Evolutionary conservation across 2,797 vertebrate genomes (phyloP), one percentile per base, ranked within the genome.

Genomic region (Tinamus major): DNA sequence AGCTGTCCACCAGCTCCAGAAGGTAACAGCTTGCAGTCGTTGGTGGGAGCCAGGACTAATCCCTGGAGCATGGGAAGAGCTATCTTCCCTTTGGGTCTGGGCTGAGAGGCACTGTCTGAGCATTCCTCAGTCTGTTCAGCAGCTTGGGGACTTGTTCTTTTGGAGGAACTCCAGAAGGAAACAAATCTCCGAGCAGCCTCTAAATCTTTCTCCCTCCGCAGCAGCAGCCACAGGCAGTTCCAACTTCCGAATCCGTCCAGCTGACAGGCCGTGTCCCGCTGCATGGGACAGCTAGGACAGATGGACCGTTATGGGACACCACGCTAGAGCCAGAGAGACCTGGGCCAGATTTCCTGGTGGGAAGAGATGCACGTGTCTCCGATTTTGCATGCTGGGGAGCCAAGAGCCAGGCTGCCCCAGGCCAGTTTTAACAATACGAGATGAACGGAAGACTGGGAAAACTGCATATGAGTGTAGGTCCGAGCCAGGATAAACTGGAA

Each of bases 401-500:
- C 14, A 4, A 35, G 49, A 5, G 1, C 31, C 64, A 29, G 53
- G 9, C 65, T 37, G 37, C 69, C 70, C 87, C 1, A 16, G 31
- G 68, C 71, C 72, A 8, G 62, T 27, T 48, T 58, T 5, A 37
- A 17, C 58, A 42, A 15, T 0, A 0, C 3, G 65, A 77, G 72
- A 56, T 55, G 82, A 74, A n/a, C 6, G n/a, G 74, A 35, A 31
- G 5, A 86, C n/a, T 15, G 51, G 84, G 86, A 53, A 92, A 89
- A 85, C 31, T 51, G 84, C 90, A 70, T 63, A 13, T 0, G 20
- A 84, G 67, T 46, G 81, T 42, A 49, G 31, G 29, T 46, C 55
- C 35, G 10, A 11, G 86, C 90, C 93, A 94, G 89, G 81, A 84
- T 77, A 72, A 94, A 71, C 41, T 63, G 90, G 88, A 48, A 95